Conservation (phyloP, 2,797 vertebrate genomes). For the Poeciliopsis gracilis region DNA sequence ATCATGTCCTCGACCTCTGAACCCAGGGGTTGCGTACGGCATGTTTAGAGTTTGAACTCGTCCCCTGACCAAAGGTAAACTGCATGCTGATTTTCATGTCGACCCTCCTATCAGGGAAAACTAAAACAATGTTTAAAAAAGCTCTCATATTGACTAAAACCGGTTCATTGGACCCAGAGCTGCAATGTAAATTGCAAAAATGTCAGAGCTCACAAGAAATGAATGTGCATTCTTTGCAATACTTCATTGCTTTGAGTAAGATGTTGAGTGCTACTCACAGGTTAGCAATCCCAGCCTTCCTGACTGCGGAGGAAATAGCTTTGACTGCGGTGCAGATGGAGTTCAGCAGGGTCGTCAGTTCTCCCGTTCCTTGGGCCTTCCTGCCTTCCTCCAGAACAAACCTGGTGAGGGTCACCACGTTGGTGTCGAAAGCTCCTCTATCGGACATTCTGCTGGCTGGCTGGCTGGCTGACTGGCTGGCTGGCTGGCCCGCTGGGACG, state of each 20-base stretch:
- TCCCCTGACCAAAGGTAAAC: too few species aligned
- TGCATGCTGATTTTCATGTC: neutral
- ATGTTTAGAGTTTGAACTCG: slow-evolving; percentile 19
- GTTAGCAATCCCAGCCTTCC: slow-evolving; percentile 93
- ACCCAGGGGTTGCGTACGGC: neutral
- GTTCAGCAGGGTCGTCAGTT: slow-evolving; percentile 91
- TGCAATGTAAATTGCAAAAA: neutral
- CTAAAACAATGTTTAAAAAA: neutral
- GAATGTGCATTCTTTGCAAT: neutral
- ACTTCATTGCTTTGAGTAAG: neutral
- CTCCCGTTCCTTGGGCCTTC: slow-evolving; percentile 87
- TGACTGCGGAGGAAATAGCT: slow-evolving; percentile 91
- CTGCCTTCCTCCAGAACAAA: slow-evolving; percentile 94
- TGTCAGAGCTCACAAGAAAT: neutral
- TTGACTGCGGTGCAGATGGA: slow-evolving; percentile 92
- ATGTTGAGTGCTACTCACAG: slow-evolving; percentile 82
- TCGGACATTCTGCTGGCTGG: slow-evolving; percentile 83
- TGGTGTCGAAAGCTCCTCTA: slow-evolving; percentile 86
- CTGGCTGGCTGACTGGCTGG: slow-evolving; percentile 5
- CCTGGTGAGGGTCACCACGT: slow-evolving; percentile 91
- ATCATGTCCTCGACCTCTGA: slow-evolving; percentile 42
- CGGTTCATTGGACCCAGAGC: neutral
- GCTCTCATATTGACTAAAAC: neutral
- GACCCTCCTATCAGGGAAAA: neutral
- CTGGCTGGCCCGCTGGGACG: slow-evolving; percentile 26